Evolutionary conservation across 2,888 invertebrate genomes (phyloP), one percentile per base, ranked within the genome.

Genomic region (Autographa pulchrina): DNA sequence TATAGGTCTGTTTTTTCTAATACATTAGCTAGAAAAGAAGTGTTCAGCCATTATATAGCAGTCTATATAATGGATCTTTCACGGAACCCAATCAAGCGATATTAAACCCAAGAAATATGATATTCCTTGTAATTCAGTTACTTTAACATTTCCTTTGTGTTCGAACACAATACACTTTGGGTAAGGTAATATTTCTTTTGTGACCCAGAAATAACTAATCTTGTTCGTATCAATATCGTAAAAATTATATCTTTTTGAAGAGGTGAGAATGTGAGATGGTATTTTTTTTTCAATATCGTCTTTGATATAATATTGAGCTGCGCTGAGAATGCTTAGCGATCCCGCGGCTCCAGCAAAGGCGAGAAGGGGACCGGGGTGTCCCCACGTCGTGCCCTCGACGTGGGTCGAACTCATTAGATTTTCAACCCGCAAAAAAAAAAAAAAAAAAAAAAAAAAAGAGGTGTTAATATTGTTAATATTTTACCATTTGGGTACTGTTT

Each of bases 141-240:
- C 54, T 56, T 20, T 20, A 13, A 65, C 31, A 32, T 65, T 59
- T 65, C 25, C 38, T 58, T 58, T 38, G 43, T 43, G 2, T 32
- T 38, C 31, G 13, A 25, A 48, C 18, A 56, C 54, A 56, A 56
- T 56, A 56, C 54, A 56, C 25, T 0, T 56, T 5, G 25, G 20
- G 54, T 25, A 25, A 56, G 25, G 54, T 56, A 56, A 56, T 56
- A 56, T 25, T 56, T 25, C 54, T 56, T 56, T 54, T 48, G 48
- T 48, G n/a, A n/a, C 7, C 48, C 48, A n/a, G n/a, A 48, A 48
- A 48, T 48, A 48, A 48, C 48, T 48, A 48, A 48, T 48, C 48
- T 48, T 48, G 48, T 48, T 48, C 43, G 43, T 16, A 43, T 43
- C 48, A 48, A n/a, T 48, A 48, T n/a, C 48, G 0, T 48, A 5